phyloP scores from a whole-genome alignment of 2,113 vertebrate genomes.

The Polypterus bichir region DNA sequence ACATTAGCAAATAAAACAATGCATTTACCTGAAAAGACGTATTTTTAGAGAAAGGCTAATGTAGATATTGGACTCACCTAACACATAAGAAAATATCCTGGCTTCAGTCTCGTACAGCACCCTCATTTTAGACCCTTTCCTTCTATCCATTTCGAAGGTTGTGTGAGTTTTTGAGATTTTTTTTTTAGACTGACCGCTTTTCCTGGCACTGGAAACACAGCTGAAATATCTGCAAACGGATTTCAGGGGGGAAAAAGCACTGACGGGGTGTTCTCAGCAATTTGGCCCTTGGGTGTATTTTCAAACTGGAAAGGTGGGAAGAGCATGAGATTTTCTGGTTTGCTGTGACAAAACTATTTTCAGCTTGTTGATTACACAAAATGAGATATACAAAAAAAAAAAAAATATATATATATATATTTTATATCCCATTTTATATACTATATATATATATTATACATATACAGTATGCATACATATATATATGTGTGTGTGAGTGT shows the following conservation, averaged over 20 bases:
- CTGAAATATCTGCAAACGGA: constrained; percentile 63
- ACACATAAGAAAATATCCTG: constrained; percentile 34
- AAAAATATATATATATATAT: neutral
- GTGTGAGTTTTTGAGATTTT: constrained; percentile 28
- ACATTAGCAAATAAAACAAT: no score
- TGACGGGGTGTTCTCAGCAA: constrained; percentile 62
- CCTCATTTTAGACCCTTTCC: constrained; percentile 29
- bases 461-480: no score
- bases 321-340: constrained; percentile 24
- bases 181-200: constrained; percentile 32
- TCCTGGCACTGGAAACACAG: constrained; percentile 40
- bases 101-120: constrained; percentile 17
- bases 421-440: neutral
- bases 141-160: constrained; percentile 42
- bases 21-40: constrained; percentile 19
- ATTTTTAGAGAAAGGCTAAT: constrained; percentile 51
- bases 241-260: constrained; percentile 57
- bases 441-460: constrained; percentile 5
- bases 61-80: constrained; percentile 46
- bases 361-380: neutral
- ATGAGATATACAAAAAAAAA: neutral
- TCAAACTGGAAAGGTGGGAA: constrained; percentile 31
- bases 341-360: constrained; percentile 5
- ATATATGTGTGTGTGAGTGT: neutral
- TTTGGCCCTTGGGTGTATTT: constrained; percentile 69